These are phyloP conservation scores for Indri indri DNA, from an alignment of 2,113 vertebrate genomes.

Conservation along the genomic window DNA sequence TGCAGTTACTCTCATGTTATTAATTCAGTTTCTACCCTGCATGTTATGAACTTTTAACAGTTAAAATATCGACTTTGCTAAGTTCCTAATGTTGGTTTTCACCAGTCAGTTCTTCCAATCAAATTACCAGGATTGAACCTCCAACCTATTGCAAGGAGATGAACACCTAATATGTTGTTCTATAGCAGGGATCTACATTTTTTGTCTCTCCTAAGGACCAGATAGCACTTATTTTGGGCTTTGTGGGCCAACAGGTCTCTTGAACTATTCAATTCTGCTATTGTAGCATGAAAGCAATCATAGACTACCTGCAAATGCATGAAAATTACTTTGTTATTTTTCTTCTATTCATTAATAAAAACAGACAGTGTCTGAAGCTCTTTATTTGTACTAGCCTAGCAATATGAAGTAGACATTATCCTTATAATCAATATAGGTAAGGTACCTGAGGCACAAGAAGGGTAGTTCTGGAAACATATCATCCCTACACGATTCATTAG, in stretches of 20 bases:
- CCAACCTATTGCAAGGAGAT: neutral
- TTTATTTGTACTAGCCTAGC: neutral
- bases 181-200: fast-evolving
- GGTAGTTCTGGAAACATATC: neutral
- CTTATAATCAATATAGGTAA: neutral
- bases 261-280: neutral
- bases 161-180: neutral
- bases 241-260: neutral
- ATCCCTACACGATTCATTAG: neutral
- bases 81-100: neutral
- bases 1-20: neutral
- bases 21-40: neutral
- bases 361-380: neutral
- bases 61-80: neutral
- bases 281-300: neutral
- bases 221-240: neutral
- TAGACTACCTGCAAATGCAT: neutral
- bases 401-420: neutral
- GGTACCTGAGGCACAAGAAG: neutral
- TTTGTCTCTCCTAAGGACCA: neutral
- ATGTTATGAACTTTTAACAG: neutral
- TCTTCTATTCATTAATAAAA: neutral
- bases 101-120: neutral
- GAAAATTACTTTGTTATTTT: neutral
- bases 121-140: neutral